phyloP scores from a whole-genome alignment of 1,140 invertebrate species.

The Penaeus vannamei region DNA sequence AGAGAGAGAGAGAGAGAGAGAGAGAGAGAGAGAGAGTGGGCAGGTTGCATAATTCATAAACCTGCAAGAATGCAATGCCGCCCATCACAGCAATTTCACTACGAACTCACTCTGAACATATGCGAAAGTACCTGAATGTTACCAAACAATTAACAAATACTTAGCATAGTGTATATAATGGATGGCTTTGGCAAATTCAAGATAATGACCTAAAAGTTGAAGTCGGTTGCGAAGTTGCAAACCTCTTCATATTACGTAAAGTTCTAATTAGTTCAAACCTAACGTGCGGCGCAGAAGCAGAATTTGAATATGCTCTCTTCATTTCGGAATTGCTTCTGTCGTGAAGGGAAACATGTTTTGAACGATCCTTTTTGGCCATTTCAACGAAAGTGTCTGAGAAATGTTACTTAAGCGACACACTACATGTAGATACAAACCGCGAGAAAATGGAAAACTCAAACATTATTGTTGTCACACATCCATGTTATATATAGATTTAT shows the following conservation, averaged over 20 bases:
- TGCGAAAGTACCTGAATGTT: background rate
- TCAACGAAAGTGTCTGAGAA: background rate
- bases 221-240: too few relatives aligned
- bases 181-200: too few relatives aligned
- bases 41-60: background rate
- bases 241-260: too few relatives aligned
- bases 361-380: background rate
- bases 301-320: background rate
- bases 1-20: background rate
- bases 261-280: too few relatives aligned
- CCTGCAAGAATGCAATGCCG: background rate
- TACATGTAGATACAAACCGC: background rate
- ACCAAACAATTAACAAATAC: too few relatives aligned
- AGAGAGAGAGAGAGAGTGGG: background rate
- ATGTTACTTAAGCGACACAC: background rate
- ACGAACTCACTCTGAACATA: background rate
- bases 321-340: too few relatives aligned
- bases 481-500: background rate
- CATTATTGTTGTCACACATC: background rate
- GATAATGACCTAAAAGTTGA: too few relatives aligned
- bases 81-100: background rate
- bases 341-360: background rate
- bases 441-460: too few relatives aligned
- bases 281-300: background rate
- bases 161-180: too few relatives aligned